A percentile compares a stretch with the other conserved stretches of the same genome.
Evolutionary conservation across 2,113 vertebrate species (phyloP).

Genomic region (Setophaga kirtlandii): DNA sequence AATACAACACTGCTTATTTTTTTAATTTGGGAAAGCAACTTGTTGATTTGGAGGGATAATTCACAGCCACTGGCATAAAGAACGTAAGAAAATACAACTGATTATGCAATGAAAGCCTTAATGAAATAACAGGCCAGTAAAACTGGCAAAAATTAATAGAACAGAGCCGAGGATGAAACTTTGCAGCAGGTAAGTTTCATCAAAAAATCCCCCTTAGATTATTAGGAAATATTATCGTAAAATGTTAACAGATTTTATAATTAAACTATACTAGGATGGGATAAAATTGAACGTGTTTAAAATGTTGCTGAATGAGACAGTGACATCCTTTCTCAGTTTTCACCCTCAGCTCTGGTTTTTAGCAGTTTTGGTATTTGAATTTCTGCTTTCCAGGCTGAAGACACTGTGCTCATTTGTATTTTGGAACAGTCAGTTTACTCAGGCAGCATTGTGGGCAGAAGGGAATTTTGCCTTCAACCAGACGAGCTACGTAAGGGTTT

Average conservation of each 20-base stretch:
- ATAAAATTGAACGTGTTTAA: neutral
- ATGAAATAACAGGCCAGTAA: neutral
- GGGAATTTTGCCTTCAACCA: conserved; percentile 33
- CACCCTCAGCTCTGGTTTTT: neutral
- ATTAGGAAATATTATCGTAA: neutral
- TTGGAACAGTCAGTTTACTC: neutral
- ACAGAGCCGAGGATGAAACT: neutral
- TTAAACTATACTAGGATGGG: neutral
- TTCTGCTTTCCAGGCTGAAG: neutral
- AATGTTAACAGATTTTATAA: neutral
- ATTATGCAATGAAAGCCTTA: neutral
- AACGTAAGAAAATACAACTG: neutral
- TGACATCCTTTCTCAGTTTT: neutral
- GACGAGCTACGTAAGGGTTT: neutral
- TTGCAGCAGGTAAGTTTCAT: neutral
- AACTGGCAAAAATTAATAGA: neutral
- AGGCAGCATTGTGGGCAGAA: neutral
- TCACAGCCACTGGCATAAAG: neutral
- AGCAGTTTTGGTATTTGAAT: neutral
- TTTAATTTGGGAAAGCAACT: neutral
- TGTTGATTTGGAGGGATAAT: neutral
- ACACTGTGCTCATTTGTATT: neutral
- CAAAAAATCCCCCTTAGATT: neutral
- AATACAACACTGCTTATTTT: neutral
- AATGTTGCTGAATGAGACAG: neutral